These are phyloP conservation scores for Antennarius maculatus DNA, from an alignment of 2,797 vertebrate species.

Conservation along the genomic window DNA sequence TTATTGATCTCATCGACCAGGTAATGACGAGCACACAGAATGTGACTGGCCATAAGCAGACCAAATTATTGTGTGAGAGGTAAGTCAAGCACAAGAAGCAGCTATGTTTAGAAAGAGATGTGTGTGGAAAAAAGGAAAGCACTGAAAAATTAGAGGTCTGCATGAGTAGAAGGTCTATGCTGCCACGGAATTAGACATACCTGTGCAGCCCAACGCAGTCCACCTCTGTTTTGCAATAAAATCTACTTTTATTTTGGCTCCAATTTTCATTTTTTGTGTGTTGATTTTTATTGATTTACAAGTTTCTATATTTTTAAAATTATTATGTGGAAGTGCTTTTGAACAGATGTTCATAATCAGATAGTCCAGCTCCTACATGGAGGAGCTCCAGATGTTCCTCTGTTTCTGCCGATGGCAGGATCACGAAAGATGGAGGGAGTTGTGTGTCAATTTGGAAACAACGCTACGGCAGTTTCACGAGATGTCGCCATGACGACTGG, in stretches of 20 bases:
- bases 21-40: background rate
- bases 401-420: no score
- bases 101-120: background rate
- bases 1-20: constrained; percentile 11
- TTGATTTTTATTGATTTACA: background rate
- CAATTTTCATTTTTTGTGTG: background rate
- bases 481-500: no score
- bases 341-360: background rate
- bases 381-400: no score
- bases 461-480: no score
- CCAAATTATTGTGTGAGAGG: constrained; percentile 8
- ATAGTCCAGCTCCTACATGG: background rate
- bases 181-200: no score
- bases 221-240: no score
- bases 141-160: background rate
- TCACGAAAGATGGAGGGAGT: no score
- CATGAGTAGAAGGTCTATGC: background rate
- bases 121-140: background rate
- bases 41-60: constrained; percentile 1
- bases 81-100: constrained; percentile 1
- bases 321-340: no score
- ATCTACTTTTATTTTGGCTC: background rate
- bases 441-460: no score
- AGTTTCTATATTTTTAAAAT: no score
- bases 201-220: background rate